A percentile compares a stretch with the other conserved stretches of the same genome.
Conservation (phyloP, 2,888 invertebrate genomes). For the Rhorus exstirpatorius region DNA sequence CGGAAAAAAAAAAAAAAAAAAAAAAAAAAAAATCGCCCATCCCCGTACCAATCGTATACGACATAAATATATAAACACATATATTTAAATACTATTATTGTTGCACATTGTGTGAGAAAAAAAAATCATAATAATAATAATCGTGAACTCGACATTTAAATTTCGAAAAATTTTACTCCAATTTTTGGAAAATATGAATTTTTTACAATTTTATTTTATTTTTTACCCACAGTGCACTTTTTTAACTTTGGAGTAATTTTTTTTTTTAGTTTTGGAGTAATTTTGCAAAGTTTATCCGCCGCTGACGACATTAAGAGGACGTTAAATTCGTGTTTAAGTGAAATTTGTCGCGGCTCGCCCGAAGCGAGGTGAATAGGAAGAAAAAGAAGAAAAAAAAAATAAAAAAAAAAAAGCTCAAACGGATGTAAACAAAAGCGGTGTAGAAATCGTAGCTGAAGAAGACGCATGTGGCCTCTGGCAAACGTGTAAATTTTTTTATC, state of each 20-base stretch:
- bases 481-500: slow-evolving; percentile 56
- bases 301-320: too few species aligned
- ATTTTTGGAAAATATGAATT: neutral
- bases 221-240: too few species aligned
- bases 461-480: slow-evolving; percentile 55
- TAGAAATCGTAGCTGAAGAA: slow-evolving; percentile 7
- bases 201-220: too few species aligned
- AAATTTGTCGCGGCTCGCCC: neutral
- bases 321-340: neutral
- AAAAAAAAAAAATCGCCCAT: too few species aligned
- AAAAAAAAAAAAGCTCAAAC: neutral
- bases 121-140: too few species aligned
- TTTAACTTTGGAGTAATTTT: too few species aligned
- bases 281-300: too few species aligned
- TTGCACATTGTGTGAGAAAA: neutral
- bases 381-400: too few species aligned
- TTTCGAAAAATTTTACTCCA: neutral
- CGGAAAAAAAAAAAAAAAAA: slow-evolving; percentile 34
- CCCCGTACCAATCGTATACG: too few species aligned
- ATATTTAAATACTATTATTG: neutral
- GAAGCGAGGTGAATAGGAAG: too few species aligned
- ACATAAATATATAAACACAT: neutral
- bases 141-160: too few species aligned
- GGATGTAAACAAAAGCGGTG: neutral
- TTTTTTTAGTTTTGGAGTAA: too few species aligned